Evolutionary conservation across 2,797 vertebrate genomes (phyloP).

Genomic region (Spinus olivaceus): DNA sequence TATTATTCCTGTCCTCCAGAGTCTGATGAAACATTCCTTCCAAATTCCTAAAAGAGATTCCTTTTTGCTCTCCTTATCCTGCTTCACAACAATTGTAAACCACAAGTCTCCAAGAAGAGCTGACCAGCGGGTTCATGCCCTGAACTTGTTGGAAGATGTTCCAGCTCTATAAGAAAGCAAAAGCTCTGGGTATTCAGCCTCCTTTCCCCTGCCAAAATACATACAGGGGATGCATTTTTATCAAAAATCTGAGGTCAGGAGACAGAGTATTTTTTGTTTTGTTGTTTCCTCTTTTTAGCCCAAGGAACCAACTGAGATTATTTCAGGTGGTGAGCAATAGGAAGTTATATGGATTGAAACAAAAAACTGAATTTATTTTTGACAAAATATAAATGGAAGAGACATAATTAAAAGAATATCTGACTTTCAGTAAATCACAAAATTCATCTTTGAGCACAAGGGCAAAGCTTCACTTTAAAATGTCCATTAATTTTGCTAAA

Average conservation of each 20-base stretch:
- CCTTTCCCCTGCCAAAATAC: background rate
- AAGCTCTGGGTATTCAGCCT: background rate
- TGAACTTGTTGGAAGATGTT: background rate
- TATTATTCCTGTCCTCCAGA: background rate
- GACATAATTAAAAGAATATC: background rate
- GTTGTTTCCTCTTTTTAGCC: background rate
- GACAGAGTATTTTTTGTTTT: background rate
- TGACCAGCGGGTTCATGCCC: background rate
- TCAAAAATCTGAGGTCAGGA: background rate
- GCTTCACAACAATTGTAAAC: background rate
- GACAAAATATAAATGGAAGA: background rate
- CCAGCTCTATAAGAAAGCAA: background rate
- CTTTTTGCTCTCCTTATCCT: background rate
- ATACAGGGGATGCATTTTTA: background rate
- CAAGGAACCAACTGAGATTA: background rate
- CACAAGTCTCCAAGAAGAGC: background rate
- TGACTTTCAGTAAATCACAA: background rate
- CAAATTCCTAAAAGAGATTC: background rate
- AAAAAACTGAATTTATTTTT: background rate
- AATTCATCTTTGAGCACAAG: background rate
- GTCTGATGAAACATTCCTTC: background rate
- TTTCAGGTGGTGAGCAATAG: constrained; percentile 8
- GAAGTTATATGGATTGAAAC: constrained; percentile 20
- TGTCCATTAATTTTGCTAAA: background rate
- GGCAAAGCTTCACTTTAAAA: background rate